Evolutionary conservation across 2,888 invertebrate genomes (phyloP).

Genomic region (Napeogenes sylphis): DNA sequence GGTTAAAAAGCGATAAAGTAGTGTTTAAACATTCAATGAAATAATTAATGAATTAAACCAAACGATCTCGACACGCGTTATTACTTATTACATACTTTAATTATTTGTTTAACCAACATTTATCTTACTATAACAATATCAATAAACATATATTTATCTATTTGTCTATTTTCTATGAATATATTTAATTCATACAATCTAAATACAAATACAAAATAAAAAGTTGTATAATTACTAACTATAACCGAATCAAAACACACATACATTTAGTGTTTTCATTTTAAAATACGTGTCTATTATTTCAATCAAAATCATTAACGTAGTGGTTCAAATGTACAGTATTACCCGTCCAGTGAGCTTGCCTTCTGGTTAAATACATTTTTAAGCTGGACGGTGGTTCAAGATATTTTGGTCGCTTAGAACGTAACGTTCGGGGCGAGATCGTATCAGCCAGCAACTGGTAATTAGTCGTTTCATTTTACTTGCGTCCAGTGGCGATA

Average conservation of each 20-base stretch:
- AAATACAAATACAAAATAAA: not conserved
- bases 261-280: slow-evolving; percentile 1
- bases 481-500: slow-evolving; percentile 57
- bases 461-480: slow-evolving; percentile 72
- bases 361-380: not conserved
- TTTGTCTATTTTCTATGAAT: slow-evolving; percentile 10
- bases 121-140: too few species aligned
- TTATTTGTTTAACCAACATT: slow-evolving; percentile 12
- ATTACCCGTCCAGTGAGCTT: slow-evolving; percentile 8
- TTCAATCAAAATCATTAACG: slow-evolving; percentile 33
- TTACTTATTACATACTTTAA: slow-evolving; percentile 20
- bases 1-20: too few species aligned
- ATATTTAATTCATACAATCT: not conserved
- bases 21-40: slow-evolving; percentile 4
- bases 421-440: slow-evolving; percentile 34
- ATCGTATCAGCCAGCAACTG: slow-evolving; percentile 56
- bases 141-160: too few species aligned
- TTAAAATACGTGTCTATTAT: slow-evolving; percentile 23
- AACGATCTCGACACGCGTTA: slow-evolving; percentile 18
- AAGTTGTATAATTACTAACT: not conserved
- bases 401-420: slow-evolving; percentile 2
- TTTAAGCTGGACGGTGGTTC: not conserved
- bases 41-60: slow-evolving; percentile 20
- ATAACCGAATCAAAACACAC: slow-evolving; percentile 10
- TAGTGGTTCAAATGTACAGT: slow-evolving; percentile 21